These are phyloP conservation scores for Clavelina lepadiformis DNA, from an alignment of 23 tunicate species.

Conservation along the genomic window DNA sequence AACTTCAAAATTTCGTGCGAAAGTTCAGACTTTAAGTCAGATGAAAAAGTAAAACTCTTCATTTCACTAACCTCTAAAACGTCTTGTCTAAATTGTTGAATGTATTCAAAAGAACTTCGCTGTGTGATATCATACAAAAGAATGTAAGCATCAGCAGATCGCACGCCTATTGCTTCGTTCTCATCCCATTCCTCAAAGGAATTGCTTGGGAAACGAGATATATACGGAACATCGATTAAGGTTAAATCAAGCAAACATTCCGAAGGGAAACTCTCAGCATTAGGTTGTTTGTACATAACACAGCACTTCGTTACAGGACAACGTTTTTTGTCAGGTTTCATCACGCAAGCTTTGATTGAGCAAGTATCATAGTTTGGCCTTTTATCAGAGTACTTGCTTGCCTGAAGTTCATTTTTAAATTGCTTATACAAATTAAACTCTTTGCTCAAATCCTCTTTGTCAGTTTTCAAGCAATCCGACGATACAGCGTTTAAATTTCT, in stretches of 20 bases:
- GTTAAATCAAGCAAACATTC: slow-evolving; percentile 15
- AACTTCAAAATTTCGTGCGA: too few species aligned
- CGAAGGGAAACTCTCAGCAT: background rate
- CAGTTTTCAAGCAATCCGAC: too few species aligned
- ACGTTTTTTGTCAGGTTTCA: too few species aligned
- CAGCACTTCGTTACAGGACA: slow-evolving; percentile 8
- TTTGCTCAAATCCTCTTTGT: background rate
- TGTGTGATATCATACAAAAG: slow-evolving; percentile 68
- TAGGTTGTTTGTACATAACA: background rate
- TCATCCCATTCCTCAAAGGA: slow-evolving; percentile 62
- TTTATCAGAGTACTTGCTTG: too few species aligned
- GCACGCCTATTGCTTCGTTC: slow-evolving; percentile 54
- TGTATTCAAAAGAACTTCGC: slow-evolving; percentile 30
- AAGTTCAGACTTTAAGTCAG: too few species aligned
- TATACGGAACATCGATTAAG: slow-evolving; percentile 45
- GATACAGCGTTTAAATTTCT: too few species aligned
- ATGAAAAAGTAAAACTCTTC: background rate
- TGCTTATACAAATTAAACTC: background rate
- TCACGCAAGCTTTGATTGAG: too few species aligned
- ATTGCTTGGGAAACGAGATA: slow-evolving; percentile 39
- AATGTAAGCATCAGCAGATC: slow-evolving; percentile 57
- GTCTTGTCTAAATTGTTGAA: slow-evolving; percentile 24
- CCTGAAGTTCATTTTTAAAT: background rate
- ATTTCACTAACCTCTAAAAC: slow-evolving; percentile 17
- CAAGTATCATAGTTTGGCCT: too few species aligned